phyloP scores from a whole-genome alignment of 1,140 invertebrate genomes.

The Aplysia californica region DNA sequence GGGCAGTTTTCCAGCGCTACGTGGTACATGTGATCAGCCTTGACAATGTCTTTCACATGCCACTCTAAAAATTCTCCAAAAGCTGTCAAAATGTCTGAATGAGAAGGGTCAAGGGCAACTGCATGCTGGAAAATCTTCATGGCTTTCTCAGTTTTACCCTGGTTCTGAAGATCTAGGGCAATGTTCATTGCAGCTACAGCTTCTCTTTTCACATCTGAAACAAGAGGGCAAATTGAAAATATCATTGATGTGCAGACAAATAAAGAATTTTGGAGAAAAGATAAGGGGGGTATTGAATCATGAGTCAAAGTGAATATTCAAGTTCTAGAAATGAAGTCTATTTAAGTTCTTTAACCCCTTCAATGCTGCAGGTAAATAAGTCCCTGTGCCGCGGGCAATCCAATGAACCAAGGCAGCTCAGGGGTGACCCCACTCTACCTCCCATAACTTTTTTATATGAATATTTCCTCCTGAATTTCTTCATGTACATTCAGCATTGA shows the following conservation, averaged over 20 bases:
- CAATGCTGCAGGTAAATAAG: too few species aligned
- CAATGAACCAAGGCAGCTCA: too few species aligned
- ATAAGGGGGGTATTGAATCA: neutral
- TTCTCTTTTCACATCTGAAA: conserved; percentile 72
- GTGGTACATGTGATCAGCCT: conserved; percentile 90
- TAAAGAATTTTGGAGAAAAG: neutral
- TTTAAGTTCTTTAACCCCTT: too few species aligned
- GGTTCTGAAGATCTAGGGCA: conserved; percentile 84
- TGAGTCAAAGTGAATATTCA: neutral
- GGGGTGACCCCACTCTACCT: too few species aligned
- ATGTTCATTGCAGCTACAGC: conserved; percentile 85
- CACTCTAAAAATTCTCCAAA: conserved; percentile 95
- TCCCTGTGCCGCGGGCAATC: too few species aligned
- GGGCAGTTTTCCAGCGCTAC: conserved; percentile 86
- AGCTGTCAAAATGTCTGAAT: conserved; percentile 91
- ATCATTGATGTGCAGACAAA: conserved; percentile 25
- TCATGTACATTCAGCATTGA: too few species aligned
- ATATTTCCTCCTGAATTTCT: too few species aligned
- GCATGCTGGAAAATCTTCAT: conserved; percentile 90
- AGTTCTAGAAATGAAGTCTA: neutral
- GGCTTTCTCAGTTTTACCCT: conserved; percentile 87
- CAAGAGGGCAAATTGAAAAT: conserved; percentile 2
- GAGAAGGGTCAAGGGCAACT: conserved; percentile 86
- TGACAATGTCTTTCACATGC: conserved; percentile 85
- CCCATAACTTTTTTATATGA: too few species aligned